Evolutionary conservation across 2,888 invertebrate genomes (phyloP).

Genomic region (Callinectes sapidus): DNA sequence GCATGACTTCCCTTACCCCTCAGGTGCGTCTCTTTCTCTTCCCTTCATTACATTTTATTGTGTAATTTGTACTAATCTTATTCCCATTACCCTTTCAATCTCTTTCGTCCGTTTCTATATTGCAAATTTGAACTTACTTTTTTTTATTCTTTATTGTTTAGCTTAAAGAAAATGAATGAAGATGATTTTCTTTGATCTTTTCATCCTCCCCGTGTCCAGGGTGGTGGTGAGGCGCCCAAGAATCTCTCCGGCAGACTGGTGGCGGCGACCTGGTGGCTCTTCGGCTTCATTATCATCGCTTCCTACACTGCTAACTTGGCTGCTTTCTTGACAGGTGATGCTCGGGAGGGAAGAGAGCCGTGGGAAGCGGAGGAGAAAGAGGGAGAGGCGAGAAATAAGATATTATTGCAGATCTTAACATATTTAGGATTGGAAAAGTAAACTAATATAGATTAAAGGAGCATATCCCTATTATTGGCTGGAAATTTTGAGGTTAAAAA

Average conservation of each 20-base stretch:
- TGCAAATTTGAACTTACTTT: too few species aligned
- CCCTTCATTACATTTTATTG: not conserved
- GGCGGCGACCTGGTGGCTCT: conserved; percentile 99
- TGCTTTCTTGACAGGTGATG: conserved; percentile 87
- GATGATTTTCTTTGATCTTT: not conserved
- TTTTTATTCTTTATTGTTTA: too few species aligned
- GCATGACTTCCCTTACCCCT: conserved; percentile 98
- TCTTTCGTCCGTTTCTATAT: not conserved
- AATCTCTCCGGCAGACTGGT: conserved; percentile 95
- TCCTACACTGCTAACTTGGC: conserved; percentile 99
- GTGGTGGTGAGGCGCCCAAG: conserved; percentile 96
- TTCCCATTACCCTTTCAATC: not conserved
- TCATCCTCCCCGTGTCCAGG: conserved; percentile 78
- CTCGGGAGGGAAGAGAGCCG: not conserved
- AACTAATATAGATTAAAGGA: too few species aligned
- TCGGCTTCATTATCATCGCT: conserved; percentile 98
- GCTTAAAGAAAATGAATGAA: not conserved
- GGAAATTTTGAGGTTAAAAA: too few species aligned
- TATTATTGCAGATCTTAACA: too few species aligned
- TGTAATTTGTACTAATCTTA: not conserved
- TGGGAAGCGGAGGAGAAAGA: not conserved
- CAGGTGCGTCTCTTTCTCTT: conserved; percentile 77
- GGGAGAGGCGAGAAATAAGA: too few species aligned
- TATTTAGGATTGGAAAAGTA: too few species aligned
- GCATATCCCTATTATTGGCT: too few species aligned